phyloP scores from a whole-genome alignment of 2,797 vertebrate genomes.

The Etheostoma perlongum region DNA sequence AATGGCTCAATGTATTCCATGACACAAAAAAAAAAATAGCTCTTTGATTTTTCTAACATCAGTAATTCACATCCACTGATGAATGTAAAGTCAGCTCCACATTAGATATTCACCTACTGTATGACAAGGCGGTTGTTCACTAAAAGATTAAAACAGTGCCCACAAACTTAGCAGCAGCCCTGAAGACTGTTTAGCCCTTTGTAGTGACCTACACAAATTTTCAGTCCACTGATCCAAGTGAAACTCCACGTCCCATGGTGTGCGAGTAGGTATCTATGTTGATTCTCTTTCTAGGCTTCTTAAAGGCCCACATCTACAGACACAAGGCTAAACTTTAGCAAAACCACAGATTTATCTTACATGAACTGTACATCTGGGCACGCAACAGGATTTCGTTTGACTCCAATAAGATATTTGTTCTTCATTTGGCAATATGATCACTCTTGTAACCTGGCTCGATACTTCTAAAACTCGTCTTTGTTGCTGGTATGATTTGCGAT shows the following conservation, averaged over 20 bases:
- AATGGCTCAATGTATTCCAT: conserved; percentile 74
- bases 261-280: conserved; percentile 51
- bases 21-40: conserved; percentile 60
- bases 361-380: conserved; percentile 66
- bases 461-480: conserved; percentile 63
- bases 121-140: conserved; percentile 45
- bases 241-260: conserved; percentile 54
- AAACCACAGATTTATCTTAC: conserved; percentile 63
- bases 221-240: conserved; percentile 55
- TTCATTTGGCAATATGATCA: conserved; percentile 82
- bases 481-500: conserved; percentile 77
- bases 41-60: conserved; percentile 40
- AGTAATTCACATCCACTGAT: conserved; percentile 42
- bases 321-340: conserved; percentile 61
- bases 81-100: conserved; percentile 42
- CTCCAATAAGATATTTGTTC: conserved; percentile 74
- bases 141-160: conserved; percentile 55
- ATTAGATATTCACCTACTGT: conserved; percentile 31
- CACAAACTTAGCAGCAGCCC: conserved; percentile 74
- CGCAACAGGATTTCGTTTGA: conserved; percentile 50
- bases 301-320: conserved; percentile 62
- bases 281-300: conserved; percentile 50
- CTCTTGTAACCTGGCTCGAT: conserved; percentile 71
- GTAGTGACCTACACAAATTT: conserved; percentile 63
- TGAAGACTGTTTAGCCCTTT: conserved; percentile 80